Conservation (phyloP, 2,888 invertebrate genomes). For the Chaitophorus viminalis region DNA sequence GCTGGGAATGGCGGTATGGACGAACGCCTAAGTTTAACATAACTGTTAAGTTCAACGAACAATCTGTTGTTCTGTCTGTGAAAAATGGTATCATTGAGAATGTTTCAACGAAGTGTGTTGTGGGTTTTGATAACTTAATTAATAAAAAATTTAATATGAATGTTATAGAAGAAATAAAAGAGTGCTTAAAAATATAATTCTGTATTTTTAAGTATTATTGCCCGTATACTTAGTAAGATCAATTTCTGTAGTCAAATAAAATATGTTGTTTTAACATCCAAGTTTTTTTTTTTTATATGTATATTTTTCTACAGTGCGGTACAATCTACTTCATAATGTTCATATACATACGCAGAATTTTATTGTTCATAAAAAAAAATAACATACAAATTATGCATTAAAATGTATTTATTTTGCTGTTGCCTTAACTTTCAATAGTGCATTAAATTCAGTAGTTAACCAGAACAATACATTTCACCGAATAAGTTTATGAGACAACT, state of each 20-base stretch:
- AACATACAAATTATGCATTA: not conserved
- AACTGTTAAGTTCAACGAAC: conserved; percentile 69
- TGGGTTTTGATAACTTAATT: conserved; percentile 29
- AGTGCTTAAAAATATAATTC: conserved; percentile 17
- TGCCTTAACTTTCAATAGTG: not conserved
- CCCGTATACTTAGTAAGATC: not conserved
- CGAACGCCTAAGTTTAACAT: conserved; percentile 87
- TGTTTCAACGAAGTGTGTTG: conserved; percentile 1
- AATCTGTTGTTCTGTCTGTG: conserved; percentile 28
- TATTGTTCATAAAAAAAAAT: not conserved
- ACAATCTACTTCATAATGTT: not conserved
- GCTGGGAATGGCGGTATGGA: conserved; percentile 91
- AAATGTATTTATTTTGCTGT: not conserved
- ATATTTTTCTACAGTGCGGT: not conserved
- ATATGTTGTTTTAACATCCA: not conserved
- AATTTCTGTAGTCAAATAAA: conserved; percentile 29
- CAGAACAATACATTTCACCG: not conserved
- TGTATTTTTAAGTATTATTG: not conserved
- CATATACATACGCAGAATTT: not conserved
- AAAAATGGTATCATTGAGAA: conserved; percentile 54
- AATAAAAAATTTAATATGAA: conserved; percentile 41
- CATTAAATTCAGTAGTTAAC: not conserved
- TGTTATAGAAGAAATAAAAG: conserved; percentile 41
- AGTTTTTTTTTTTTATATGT: not conserved
- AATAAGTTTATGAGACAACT: not conserved